Base-by-base conservation (phyloP, 2,888 invertebrate genomes). In the Brachyptera risi region DNA sequence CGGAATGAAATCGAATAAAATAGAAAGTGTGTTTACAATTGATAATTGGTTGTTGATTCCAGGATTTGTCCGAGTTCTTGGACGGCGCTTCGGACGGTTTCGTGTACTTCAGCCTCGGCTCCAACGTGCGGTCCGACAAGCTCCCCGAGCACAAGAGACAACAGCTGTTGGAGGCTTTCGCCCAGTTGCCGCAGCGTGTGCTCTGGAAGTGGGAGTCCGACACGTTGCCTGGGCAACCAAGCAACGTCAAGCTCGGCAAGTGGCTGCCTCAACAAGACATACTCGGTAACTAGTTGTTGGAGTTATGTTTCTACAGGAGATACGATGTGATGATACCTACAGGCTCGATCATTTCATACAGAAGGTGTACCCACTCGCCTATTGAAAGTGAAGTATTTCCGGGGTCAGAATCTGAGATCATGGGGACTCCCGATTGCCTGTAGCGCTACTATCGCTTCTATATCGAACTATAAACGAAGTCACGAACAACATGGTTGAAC, bases 131-230 rank as follows among this genome's bases (percentile, higher is more conserved):
- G 59, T 75, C 76, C 59, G 71, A 73, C 17, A 74, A 75, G 40
- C 73, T 79, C 72, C 75, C 79, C 0, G 63, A 67, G 2, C 71
- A 74, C 11, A 75, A 74, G 60, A 62, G 75, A 5, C 65, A 71
- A 19, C 67, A 75, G 17, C 75, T 79, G 59, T 66, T 79, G 0
- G 69, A 72, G 11, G 76, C 75, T 1, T 78, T 80, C 56, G 69
- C 71, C 0, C 70, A 71, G 19, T 62, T 79, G 24, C 74, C 75
- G 58, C 76, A 78, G 62, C 70, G 73, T 11, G 71, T 80, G 1
- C 63, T 80, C 0, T 78, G 79, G 78, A 79, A 79, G 67, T 79
- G 76, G 70, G 78, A 79, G 65, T 71, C 75, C 50, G 76, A 76
- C 19, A 49, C 66, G 23, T 42, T 73, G 23, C 69, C 72, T 0